Conservation (phyloP, 30 jellyfish, hydroid and myxozoan species). For the Aurelia sp. region DNA sequence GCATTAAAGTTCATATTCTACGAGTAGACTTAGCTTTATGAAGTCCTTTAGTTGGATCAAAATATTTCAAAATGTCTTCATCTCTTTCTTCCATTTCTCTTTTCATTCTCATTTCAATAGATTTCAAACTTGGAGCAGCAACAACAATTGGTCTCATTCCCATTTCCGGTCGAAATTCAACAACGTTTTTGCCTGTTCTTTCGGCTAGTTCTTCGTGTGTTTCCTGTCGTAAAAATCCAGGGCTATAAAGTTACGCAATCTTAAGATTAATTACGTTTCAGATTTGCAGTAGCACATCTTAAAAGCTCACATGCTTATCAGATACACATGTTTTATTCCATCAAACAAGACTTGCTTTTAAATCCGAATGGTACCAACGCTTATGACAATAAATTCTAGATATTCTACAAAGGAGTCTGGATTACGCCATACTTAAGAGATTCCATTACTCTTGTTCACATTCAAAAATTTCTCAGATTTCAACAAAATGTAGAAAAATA, state of each 20-base stretch:
- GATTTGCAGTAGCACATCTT: background rate
- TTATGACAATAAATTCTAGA: too few species aligned
- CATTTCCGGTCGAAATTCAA: constrained; percentile 87
- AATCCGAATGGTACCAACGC: too few species aligned
- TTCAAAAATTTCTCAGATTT: too few species aligned
- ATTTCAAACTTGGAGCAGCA: constrained; percentile 80
- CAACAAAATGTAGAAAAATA: too few species aligned
- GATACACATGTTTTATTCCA: too few species aligned
- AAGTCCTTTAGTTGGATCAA: constrained; percentile 87
- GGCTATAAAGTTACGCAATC: background rate
- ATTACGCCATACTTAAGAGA: too few species aligned
- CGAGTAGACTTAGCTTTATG: constrained; percentile 74
- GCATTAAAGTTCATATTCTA: constrained; percentile 9
- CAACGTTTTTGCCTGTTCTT: constrained; percentile 91
- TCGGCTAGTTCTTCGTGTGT: constrained; percentile 92
- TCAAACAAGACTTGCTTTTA: too few species aligned
- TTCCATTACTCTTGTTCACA: too few species aligned
- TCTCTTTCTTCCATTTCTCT: constrained; percentile 38
- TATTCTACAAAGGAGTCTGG: too few species aligned
- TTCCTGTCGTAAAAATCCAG: constrained; percentile 56
- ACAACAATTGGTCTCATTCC: constrained; percentile 87
- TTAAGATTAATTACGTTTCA: background rate
- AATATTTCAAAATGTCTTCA: constrained; percentile 56
- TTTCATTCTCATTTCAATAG: constrained; percentile 65
- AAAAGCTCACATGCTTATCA: background rate